Conservation (phyloP, 2,797 vertebrate species). For the Gymnothorax reevesii region DNA sequence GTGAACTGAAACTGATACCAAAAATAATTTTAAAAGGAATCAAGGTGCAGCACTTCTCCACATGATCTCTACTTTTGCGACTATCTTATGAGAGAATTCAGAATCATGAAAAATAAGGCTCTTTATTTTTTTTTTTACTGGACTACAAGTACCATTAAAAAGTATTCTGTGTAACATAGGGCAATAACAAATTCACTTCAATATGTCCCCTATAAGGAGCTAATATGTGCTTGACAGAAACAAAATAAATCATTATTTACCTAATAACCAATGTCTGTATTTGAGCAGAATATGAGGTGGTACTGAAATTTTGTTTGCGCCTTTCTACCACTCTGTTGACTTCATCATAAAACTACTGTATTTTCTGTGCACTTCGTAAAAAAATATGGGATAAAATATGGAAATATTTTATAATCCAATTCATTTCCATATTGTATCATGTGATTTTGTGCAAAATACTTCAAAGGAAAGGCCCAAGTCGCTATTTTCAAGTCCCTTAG, state of each 20-base stretch:
- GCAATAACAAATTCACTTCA: background rate
- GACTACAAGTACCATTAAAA: slow-evolving; percentile 27
- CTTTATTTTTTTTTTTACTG: slow-evolving; percentile 40
- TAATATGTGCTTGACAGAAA: background rate
- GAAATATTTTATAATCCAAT: slow-evolving; percentile 1
- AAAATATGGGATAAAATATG: background rate
- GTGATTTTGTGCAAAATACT: background rate
- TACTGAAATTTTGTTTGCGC: slow-evolving; percentile 19
- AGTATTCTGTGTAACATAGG: background rate
- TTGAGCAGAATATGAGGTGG: background rate
- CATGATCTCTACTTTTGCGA: slow-evolving; percentile 31
- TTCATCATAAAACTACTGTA: background rate
- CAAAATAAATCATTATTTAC: background rate
- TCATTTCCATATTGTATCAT: background rate
- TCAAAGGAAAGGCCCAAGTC: background rate
- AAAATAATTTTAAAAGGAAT: slow-evolving; percentile 35
- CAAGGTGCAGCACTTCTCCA: slow-evolving; percentile 19
- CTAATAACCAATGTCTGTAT: background rate
- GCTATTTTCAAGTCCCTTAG: background rate
- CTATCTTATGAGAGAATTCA: slow-evolving; percentile 19
- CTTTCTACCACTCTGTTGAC: slow-evolving; percentile 6
- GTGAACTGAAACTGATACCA: slow-evolving; percentile 46
- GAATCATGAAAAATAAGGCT: slow-evolving; percentile 19
- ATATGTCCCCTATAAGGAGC: background rate
- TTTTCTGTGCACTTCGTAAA: background rate